Percentiles rank a stretch among this genome's conserved stretches.
phyloP scores from a whole-genome alignment of 2,888 invertebrate genomes.

The Tinea trinotella region DNA sequence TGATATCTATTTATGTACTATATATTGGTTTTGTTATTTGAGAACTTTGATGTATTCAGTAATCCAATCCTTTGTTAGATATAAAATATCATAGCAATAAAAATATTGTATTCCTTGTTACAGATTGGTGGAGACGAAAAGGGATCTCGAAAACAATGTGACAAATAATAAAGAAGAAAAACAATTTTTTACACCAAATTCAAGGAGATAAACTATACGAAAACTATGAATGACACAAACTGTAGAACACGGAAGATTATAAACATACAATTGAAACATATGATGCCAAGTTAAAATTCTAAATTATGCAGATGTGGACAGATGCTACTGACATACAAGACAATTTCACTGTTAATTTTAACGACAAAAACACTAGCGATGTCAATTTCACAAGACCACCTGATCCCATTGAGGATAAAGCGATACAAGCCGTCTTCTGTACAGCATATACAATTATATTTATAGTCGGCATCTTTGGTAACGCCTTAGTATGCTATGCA shows the following conservation, averaged over 20 bases:
- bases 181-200: neutral
- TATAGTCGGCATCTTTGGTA: conserved; percentile 84
- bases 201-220: neutral
- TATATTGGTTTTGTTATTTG: too few species aligned
- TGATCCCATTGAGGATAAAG: conserved; percentile 76
- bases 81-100: too few species aligned
- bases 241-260: neutral
- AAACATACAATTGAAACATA: conserved; percentile 22
- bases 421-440: conserved; percentile 81
- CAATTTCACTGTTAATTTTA: conserved; percentile 26
- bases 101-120: neutral
- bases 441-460: conserved; percentile 85
- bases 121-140: conserved; percentile 3
- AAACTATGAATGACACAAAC: neutral
- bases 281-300: conserved; percentile 49
- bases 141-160: neutral
- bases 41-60: too few species aligned
- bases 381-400: conserved; percentile 32
- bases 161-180: neutral
- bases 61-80: too few species aligned
- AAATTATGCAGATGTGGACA: conserved; percentile 57
- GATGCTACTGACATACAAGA: conserved; percentile 35
- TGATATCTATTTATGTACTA: too few species aligned
- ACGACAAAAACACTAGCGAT: conserved; percentile 33
- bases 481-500: conserved; percentile 89